These are phyloP conservation scores for Lasioglossum morio DNA, from an alignment of 2,888 invertebrate species.

Conservation along the genomic window DNA sequence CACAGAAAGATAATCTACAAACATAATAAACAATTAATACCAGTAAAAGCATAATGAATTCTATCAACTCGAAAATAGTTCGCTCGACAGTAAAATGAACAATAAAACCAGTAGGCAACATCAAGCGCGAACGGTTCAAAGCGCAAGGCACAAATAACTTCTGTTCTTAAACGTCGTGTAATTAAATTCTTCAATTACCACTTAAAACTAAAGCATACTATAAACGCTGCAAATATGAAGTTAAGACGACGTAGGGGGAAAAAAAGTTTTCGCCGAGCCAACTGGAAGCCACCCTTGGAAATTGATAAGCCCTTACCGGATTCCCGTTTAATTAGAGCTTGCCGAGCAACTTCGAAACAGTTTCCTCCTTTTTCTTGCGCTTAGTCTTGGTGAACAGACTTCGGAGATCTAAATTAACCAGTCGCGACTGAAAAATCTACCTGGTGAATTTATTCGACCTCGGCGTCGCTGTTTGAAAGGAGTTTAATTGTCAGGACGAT, in stretches of 20 bases:
- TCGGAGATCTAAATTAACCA: conserved; percentile 59
- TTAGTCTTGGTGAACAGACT: conserved; percentile 37
- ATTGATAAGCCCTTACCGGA: conserved; percentile 49
- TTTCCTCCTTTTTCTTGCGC: conserved; percentile 15
- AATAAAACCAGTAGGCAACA: not conserved
- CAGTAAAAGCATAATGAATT: not conserved
- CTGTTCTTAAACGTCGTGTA: not conserved
- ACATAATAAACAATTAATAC: not conserved
- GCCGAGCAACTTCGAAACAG: conserved; percentile 36
- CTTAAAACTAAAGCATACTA: not conserved
- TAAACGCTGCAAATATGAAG: conserved; percentile 29
- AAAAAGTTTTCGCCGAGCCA: conserved; percentile 30
- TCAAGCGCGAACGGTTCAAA: not conserved
- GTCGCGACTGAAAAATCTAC: conserved; percentile 10
- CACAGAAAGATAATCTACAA: not conserved
- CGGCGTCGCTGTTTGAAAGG: not conserved
- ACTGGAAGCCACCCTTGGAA: conserved; percentile 31
- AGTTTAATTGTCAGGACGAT: not conserved
- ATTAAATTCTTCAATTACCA: conserved; percentile 3
- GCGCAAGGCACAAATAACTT: not conserved
- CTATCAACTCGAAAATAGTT: not conserved
- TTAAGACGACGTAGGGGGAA: conserved; percentile 19
- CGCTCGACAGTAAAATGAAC: not conserved
- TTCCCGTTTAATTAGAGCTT: conserved; percentile 59
- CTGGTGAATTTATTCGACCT: conserved; percentile 24